phyloP scores from a whole-genome alignment of 2,888 invertebrate genomes.

The Ptycholaimellus sp. region DNA sequence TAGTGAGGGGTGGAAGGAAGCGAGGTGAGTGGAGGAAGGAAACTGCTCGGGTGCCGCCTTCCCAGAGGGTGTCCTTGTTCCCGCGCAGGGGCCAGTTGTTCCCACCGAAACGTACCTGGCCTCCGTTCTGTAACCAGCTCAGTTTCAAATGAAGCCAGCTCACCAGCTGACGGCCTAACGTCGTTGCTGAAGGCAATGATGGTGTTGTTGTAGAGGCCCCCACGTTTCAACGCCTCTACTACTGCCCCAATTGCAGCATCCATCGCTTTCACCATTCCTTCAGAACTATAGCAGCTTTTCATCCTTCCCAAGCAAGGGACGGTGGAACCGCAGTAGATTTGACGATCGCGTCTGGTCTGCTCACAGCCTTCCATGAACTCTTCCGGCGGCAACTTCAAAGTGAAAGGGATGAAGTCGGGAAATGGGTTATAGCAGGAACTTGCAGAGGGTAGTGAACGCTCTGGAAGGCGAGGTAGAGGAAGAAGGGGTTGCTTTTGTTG shows the following conservation, averaged over 20 bases:
- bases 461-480: conserved; percentile 24
- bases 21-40: conserved; percentile 27
- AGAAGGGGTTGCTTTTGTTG: conserved; percentile 13
- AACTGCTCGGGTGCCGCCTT: conserved; percentile 41
- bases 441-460: conserved; percentile 24
- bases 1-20: no score
- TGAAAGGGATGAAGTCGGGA: neutral
- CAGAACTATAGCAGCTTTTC: conserved; percentile 10
- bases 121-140: conserved; percentile 25
- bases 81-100: conserved; percentile 31
- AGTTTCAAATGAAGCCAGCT: neutral
- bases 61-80: conserved; percentile 56
- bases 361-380: conserved; percentile 13
- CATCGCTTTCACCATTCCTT: conserved; percentile 57
- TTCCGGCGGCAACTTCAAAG: no score
- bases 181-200: conserved; percentile 63
- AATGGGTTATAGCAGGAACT: conserved; percentile 8
- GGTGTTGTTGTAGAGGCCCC: conserved; percentile 49
- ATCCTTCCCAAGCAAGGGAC: neutral
- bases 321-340: conserved; percentile 1
- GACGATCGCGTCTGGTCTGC: neutral
- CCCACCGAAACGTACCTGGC: conserved; percentile 24
- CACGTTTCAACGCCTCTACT: conserved; percentile 41
- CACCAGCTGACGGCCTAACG: conserved; percentile 40
- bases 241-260: conserved; percentile 61